These are phyloP conservation scores for Callithrix jacchus DNA, from an alignment of 2,113 vertebrate genomes.

Conservation along the genomic window DNA sequence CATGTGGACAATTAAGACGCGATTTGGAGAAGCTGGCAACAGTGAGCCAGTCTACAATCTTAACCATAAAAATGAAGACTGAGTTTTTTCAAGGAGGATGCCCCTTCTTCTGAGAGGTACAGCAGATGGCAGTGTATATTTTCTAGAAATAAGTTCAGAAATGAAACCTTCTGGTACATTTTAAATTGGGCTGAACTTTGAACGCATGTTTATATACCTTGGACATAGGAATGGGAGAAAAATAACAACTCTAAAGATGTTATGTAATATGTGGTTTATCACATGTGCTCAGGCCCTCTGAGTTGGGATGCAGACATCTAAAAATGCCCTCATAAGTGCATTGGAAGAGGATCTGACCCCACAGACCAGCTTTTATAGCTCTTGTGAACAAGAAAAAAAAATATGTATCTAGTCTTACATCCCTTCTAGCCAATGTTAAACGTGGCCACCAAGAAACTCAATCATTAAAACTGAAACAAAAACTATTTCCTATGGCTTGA, in stretches of 20 bases:
- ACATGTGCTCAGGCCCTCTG: background rate
- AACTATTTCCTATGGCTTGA: conserved; percentile 12
- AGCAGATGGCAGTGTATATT: background rate
- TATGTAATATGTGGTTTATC: background rate
- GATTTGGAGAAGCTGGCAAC: background rate
- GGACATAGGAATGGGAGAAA: background rate
- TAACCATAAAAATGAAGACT: background rate
- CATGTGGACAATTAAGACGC: background rate
- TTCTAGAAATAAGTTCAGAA: background rate
- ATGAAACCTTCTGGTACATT: background rate
- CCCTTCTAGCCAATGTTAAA: background rate
- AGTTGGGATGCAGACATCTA: background rate
- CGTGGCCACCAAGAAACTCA: background rate
- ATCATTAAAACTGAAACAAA: conserved; percentile 6
- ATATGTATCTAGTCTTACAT: background rate
- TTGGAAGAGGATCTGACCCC: background rate
- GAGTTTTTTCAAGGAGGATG: background rate
- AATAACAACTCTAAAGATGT: background rate
- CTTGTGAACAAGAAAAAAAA: background rate
- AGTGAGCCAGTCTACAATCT: background rate
- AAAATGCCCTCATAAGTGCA: background rate
- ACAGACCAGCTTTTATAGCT: background rate
- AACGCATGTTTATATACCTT: background rate
- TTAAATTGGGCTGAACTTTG: background rate
- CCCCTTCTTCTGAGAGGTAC: background rate